These are phyloP conservation scores for Torymus texanus DNA, from an alignment of 2,888 invertebrate species.

Conservation along the genomic window DNA sequence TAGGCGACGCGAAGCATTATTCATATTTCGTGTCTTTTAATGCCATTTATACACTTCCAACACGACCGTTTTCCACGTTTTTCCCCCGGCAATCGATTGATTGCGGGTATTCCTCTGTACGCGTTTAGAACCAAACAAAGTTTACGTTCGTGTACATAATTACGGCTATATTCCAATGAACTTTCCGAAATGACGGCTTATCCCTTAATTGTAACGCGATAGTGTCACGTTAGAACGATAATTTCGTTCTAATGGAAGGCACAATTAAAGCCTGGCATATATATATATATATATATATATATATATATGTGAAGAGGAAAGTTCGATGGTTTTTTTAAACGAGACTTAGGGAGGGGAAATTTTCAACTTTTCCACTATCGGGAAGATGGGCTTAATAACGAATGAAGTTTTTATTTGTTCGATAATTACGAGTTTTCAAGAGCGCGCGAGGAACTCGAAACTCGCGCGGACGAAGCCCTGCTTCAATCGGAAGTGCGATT, in stretches of 20 bases:
- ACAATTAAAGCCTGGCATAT: background rate
- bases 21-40: too few relatives aligned
- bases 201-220: constrained; percentile 21
- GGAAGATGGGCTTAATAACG: constrained; percentile 20
- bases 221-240: constrained; percentile 14
- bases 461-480: background rate
- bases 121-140: constrained; percentile 12
- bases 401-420: constrained; percentile 33
- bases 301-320: background rate
- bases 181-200: constrained; percentile 10
- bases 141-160: constrained; percentile 21
- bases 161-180: background rate
- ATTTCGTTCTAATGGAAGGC: constrained; percentile 12
- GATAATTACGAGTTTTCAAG: constrained; percentile 44
- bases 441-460: constrained; percentile 5
- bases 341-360: constrained; percentile 2
- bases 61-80: constrained; percentile 19
- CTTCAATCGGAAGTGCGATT: constrained; percentile 44
- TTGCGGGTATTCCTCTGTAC: background rate
- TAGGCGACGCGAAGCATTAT: too few relatives aligned
- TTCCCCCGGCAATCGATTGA: constrained; percentile 1
- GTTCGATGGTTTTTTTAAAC: constrained; percentile 30
- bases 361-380: constrained; percentile 23
- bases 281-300: background rate
- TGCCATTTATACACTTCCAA: background rate